Evolutionary conservation across 2,797 vertebrate genomes (phyloP).

Genomic region (Helostoma temminkii): DNA sequence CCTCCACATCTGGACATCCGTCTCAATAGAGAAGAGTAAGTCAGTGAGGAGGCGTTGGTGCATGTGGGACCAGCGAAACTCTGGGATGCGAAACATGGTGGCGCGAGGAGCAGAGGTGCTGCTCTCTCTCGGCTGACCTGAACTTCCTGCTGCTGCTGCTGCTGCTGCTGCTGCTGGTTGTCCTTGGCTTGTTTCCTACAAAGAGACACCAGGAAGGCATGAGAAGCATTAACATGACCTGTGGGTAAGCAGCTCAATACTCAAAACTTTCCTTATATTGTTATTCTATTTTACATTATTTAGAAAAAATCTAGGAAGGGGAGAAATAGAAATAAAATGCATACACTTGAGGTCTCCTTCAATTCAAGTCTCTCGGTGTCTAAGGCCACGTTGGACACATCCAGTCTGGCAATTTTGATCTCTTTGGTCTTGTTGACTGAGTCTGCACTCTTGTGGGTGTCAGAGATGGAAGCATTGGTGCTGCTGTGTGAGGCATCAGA

Average conservation of each 20-base stretch:
- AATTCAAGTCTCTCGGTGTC: constrained; percentile 95
- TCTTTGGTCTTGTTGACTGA: constrained; percentile 82
- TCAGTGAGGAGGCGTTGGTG: constrained; percentile 97
- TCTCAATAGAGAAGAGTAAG: constrained; percentile 97
- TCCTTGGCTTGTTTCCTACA: constrained; percentile 79
- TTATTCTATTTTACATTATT: too few species aligned
- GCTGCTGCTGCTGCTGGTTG: constrained; percentile 65
- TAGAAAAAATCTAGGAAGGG: too few species aligned
- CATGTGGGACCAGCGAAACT: constrained; percentile 97
- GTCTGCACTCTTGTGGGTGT: constrained; percentile 48
- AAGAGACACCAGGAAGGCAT: constrained; percentile 22
- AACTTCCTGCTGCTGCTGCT: constrained; percentile 56
- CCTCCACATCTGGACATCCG: constrained; percentile 99
- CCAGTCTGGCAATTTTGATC: constrained; percentile 92
- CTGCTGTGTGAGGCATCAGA: constrained; percentile 14
- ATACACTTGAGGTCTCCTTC: constrained; percentile 87
- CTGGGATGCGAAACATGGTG: constrained; percentile 96
- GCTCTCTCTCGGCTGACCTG: constrained; percentile 85
- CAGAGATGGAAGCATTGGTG: constrained; percentile 39
- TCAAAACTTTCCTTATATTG: too few species aligned
- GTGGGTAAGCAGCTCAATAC: background rate
- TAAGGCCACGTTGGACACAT: constrained; percentile 95
- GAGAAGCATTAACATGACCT: background rate
- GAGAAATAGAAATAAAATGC: constrained; percentile 18
- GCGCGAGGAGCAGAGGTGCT: constrained; percentile 80